Percentiles rank a stretch among this genome's conserved stretches.
These are phyloP conservation scores for Percopsis omiscomaycus DNA, from an alignment of 2,797 vertebrate species.

Conservation along the genomic window DNA sequence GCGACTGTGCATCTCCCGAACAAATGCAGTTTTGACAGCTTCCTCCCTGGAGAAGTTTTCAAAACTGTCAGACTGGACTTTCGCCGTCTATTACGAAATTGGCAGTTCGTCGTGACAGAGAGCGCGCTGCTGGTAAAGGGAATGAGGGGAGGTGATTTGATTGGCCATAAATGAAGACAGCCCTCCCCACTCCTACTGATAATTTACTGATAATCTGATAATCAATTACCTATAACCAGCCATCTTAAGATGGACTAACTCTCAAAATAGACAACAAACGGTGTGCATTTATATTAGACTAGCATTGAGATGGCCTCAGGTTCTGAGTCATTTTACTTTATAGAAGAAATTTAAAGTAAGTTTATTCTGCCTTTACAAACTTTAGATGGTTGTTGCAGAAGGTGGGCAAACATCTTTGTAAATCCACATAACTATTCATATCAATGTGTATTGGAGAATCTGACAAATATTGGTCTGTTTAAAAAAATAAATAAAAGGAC, in stretches of 20 bases:
- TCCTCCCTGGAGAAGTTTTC: background rate
- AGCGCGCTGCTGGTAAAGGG: too few species aligned
- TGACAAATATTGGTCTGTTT: conserved; percentile 40
- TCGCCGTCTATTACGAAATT: too few species aligned
- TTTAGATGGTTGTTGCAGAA: conserved; percentile 13
- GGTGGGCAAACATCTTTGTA: conserved; percentile 26
- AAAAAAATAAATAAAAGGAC: conserved; percentile 20
- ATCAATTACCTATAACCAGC: too few species aligned
- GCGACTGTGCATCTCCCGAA: too few species aligned
- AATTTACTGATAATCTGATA: too few species aligned
- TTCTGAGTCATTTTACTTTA: background rate
- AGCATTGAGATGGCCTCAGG: background rate
- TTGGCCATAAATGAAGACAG: too few species aligned
- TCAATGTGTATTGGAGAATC: conserved; percentile 52
- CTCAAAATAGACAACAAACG: conserved; percentile 31
- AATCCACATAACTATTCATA: conserved; percentile 47
- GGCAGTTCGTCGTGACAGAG: too few species aligned
- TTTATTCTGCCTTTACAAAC: conserved; percentile 36
- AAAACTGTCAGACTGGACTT: background rate
- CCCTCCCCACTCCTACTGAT: background rate
- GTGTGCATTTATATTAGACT: background rate
- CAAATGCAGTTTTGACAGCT: background rate
- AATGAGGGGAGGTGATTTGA: too few species aligned
- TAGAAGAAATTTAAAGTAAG: conserved; percentile 9
- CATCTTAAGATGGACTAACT: too few species aligned